Evolutionary conservation across 2,113 vertebrate species (phyloP).

Genomic region (Tragelaphus buxtoni): DNA sequence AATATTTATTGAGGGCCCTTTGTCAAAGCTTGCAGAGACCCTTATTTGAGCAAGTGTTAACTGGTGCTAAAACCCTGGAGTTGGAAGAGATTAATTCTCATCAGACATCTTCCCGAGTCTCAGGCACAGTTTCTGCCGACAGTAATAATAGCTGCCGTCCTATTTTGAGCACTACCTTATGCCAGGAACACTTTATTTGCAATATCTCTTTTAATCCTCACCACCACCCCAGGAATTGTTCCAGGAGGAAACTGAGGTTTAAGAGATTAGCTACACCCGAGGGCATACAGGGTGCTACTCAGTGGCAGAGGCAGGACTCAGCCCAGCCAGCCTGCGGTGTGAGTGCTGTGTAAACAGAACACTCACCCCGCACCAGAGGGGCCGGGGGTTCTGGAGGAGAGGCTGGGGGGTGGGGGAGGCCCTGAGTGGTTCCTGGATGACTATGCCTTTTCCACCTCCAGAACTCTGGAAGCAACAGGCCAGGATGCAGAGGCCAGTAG

Average conservation of each 20-base stretch:
- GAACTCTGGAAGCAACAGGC: neutral
- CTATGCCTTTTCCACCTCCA: neutral
- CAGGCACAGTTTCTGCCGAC: neutral
- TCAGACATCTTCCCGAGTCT: neutral
- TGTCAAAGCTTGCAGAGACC: neutral
- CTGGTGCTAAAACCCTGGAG: neutral
- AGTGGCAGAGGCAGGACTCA: neutral
- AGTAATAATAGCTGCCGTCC: neutral
- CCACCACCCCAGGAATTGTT: neutral
- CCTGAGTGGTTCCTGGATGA: neutral
- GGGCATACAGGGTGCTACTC: neutral
- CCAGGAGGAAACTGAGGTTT: neutral
- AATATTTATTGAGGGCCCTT: neutral
- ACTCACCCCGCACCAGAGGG: fast-evolving
- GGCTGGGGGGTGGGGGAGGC: fast-evolving
- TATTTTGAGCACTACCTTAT: neutral
- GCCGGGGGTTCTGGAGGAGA: neutral
- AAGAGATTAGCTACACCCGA: neutral
- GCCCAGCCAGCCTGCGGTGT: neutral
- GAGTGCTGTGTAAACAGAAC: fast-evolving
- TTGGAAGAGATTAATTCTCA: neutral
- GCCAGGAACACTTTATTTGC: neutral
- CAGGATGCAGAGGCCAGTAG: neutral
- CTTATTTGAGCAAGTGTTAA: neutral
- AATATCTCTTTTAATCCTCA: neutral